These are phyloP conservation scores for Agrochola macilenta DNA, from an alignment of 2,888 invertebrate species.

Conservation along the genomic window DNA sequence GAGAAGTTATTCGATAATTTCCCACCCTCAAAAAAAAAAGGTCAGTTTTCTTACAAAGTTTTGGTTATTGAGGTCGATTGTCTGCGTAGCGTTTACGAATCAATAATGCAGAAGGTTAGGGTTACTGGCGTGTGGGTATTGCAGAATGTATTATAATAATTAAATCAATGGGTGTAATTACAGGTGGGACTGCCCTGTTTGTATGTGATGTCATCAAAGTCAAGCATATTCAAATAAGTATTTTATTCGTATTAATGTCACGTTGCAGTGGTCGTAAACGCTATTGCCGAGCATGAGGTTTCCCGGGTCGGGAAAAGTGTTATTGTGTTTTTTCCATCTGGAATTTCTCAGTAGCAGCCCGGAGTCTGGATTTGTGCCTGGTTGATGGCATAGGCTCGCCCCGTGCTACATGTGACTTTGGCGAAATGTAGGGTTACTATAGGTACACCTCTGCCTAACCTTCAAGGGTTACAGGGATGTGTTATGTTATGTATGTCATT, in stretches of 20 bases:
- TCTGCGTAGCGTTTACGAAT: background rate
- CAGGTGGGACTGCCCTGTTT: slow-evolving; percentile 28
- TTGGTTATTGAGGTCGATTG: too few species aligned
- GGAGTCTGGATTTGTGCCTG: background rate
- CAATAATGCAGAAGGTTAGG: slow-evolving; percentile 10
- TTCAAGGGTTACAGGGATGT: background rate
- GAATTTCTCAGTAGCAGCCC: background rate
- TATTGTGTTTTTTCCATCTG: background rate
- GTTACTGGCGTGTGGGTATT: background rate
- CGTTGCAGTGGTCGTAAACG: background rate
- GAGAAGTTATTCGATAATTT: too few species aligned
- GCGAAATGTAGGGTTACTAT: background rate
- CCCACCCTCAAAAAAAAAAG: too few species aligned
- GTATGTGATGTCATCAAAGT: slow-evolving; percentile 17
- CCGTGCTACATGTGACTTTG: background rate
- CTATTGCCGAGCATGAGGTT: background rate
- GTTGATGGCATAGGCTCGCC: background rate
- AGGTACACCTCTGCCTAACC: background rate
- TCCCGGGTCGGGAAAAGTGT: background rate
- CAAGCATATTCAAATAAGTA: background rate
- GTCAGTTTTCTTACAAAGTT: background rate
- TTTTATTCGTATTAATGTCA: background rate
- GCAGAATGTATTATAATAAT: slow-evolving; percentile 7
- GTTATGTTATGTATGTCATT: background rate
- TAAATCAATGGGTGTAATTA: slow-evolving; percentile 8